These are phyloP conservation scores for Poeciliopsis gracilis DNA, from an alignment of 2,797 vertebrate species.

Conservation along the genomic window DNA sequence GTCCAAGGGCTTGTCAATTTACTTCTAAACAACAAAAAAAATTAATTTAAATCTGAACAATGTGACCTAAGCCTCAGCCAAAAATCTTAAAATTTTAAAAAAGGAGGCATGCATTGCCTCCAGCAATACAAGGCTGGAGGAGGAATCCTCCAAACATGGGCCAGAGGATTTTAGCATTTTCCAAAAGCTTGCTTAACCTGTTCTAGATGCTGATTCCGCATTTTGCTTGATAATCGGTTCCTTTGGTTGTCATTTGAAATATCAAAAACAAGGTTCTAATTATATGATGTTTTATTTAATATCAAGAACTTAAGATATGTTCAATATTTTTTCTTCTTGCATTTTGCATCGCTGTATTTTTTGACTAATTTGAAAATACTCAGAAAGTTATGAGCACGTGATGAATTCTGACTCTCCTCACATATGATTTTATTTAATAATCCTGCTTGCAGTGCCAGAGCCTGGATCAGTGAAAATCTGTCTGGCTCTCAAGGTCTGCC, in stretches of 20 bases:
- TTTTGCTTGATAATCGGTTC: not conserved
- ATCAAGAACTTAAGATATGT: not conserved
- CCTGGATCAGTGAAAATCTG: constrained; percentile 43
- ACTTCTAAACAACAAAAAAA: not conserved
- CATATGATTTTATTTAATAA: constrained; percentile 50
- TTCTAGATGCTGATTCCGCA: not conserved
- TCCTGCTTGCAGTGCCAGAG: constrained; percentile 8
- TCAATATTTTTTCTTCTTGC: not conserved
- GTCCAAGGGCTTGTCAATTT: not conserved
- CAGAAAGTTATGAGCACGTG: constrained; percentile 12
- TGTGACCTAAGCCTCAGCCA: not conserved
- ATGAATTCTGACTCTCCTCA: constrained; percentile 36
- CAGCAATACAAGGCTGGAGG: not conserved
- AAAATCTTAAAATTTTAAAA: not conserved
- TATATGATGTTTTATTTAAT: not conserved
- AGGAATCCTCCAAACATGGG: not conserved
- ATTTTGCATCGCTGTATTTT: not conserved
- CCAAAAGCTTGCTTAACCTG: not conserved
- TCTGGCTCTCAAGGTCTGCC: constrained; percentile 56
- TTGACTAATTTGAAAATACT: not conserved
- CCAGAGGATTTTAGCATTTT: not conserved
- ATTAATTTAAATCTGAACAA: not conserved
- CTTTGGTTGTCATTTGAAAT: not conserved
- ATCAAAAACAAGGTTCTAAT: not conserved
- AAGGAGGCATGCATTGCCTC: not conserved